Base-by-base conservation (phyloP, 1,140 invertebrate species). In the Varroa destructor region DNA sequence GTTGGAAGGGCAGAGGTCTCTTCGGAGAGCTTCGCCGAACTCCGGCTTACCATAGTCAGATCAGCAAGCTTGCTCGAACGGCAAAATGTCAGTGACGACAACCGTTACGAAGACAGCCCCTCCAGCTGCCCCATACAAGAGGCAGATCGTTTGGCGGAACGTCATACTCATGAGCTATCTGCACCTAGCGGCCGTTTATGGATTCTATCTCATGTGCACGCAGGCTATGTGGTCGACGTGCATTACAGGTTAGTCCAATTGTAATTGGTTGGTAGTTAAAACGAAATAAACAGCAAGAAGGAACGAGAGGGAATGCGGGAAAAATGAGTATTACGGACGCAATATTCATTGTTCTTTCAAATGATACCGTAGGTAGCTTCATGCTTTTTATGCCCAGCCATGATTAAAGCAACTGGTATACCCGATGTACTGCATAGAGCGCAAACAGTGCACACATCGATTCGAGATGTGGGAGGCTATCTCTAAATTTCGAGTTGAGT, bases 101-200 rank as follows among this genome's bases (percentile, higher is more conserved):
- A 46, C 46, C 1, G 46, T 46, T 1, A 67, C 57, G 0, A 42
- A 40, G 12, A 67, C 61, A 40, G 40, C 61, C 61, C 10, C 61
- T 12, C 1, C 40, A 8, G 61, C 46, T 12, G 61, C 37, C 61
- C 61, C 61, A 40, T 74, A 73, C 54, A 74, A 84, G 75, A 80
- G 83, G 54, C 77, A 87, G 76, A 86, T 93, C 43, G 93, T 97
- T 0, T 97, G 94, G 93, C 85, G 87, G 76, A 98, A 97, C 80
- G 90, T 97, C 8, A 81, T 88, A 5, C 79, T 91, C 0, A 95
- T 97, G 78, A 77, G 81, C 6, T 86, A 87, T 74, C 84, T 98
- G n/a, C 95, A 99, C 81, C 43, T 89, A 12, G 87, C 86, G 40
- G 88, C 91, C 2, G 37, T 96, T 0, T 93, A 93, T 78, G 92